These are phyloP conservation scores for Habropoda laboriosa DNA, from an alignment of 1,140 invertebrate genomes.

Conservation along the genomic window DNA sequence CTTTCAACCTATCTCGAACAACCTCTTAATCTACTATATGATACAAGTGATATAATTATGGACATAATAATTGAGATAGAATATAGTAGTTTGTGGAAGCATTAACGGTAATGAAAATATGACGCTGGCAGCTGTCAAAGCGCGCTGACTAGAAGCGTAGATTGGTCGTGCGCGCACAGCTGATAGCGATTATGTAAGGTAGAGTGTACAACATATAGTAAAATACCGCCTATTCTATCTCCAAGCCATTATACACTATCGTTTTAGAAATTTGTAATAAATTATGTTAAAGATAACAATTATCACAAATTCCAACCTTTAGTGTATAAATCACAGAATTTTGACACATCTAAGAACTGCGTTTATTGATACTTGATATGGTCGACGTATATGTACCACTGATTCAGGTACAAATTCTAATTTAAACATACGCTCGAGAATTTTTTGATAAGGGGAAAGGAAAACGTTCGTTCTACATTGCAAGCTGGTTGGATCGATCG, in stretches of 20 bases:
- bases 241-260: neutral
- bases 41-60: neutral
- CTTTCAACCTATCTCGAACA: neutral
- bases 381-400: too few species aligned
- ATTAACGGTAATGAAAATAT: neutral
- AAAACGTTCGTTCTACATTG: conserved; percentile 3
- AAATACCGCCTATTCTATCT: neutral
- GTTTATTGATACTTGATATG: neutral
- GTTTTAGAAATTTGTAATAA: neutral
- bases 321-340: neutral
- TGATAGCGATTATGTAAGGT: conserved; percentile 41
- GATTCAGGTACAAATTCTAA: too few species aligned
- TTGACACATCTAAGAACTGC: neutral
- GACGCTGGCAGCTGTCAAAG: conserved; percentile 27
- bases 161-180: conserved; percentile 30
- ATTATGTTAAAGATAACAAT: neutral
- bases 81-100: neutral
- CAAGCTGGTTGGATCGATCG: conserved; percentile 17
- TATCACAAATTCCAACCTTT: neutral
- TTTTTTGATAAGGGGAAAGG: neutral
- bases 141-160: conserved; percentile 1
- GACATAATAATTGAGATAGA: neutral
- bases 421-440: neutral
- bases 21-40: neutral
- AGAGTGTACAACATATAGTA: neutral